phyloP scores from a whole-genome alignment of 2,888 invertebrate genomes.

The Taphrorychus bicolor region DNA sequence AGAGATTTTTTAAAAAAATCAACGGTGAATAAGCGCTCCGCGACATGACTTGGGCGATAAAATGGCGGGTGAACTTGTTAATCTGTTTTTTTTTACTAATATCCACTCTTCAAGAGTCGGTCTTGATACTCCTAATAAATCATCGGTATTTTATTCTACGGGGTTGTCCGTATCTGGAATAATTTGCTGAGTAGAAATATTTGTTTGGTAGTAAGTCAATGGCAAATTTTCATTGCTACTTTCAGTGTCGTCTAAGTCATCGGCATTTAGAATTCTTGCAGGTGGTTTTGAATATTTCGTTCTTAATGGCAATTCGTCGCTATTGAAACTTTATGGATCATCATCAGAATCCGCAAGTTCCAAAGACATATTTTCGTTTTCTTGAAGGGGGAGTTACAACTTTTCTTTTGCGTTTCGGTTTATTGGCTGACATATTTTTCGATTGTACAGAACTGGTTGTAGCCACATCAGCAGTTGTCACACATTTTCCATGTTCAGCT shows the following conservation, averaged over 20 bases:
- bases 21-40: neutral
- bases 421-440: neutral
- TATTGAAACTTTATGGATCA: conserved; percentile 18
- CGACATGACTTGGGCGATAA: conserved; percentile 7
- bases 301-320: conserved; percentile 23
- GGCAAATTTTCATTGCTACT: neutral
- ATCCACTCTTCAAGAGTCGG: conserved; percentile 10
- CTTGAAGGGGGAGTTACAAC: conserved; percentile 1
- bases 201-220: neutral
- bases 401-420: neutral
- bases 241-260: conserved; percentile 5
- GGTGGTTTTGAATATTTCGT: neutral
- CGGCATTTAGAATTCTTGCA: neutral
- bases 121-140: neutral
- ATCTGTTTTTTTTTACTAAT: conserved; percentile 12
- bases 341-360: conserved; percentile 9
- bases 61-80: conserved; percentile 5
- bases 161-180: too few species aligned
- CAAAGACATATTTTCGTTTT: conserved; percentile 10
- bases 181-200: neutral
- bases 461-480: conserved; percentile 5
- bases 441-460: neutral
- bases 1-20: conserved; percentile 11
- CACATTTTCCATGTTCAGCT: conserved; percentile 9
- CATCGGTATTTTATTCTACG: too few species aligned